Percentiles rank a stretch among this genome's conserved stretches.
Evolutionary conservation across 2,797 vertebrate species (phyloP).

Genomic region (Gymnothorax reevesii): DNA sequence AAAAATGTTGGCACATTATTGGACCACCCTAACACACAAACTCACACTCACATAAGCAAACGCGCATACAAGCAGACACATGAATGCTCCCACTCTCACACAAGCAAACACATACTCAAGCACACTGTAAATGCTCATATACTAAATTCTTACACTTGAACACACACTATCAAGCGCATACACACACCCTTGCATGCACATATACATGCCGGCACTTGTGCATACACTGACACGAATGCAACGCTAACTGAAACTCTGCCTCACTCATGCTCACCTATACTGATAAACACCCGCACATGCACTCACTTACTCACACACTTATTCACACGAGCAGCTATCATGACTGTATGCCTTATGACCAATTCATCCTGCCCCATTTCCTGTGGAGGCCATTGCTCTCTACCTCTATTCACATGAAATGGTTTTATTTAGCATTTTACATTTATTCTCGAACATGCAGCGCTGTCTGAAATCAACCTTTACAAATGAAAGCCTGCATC

Average conservation of each 20-base stretch:
- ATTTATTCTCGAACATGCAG: not conserved
- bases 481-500: not conserved
- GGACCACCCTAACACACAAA: too few relatives aligned
- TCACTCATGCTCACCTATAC: not conserved
- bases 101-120: slow-evolving; percentile 43
- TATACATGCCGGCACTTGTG: slow-evolving; percentile 45
- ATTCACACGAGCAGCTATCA: not conserved
- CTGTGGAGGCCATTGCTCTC: not conserved
- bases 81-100: slow-evolving; percentile 38
- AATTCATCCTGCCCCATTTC: slow-evolving; percentile 31
- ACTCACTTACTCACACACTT: not conserved
- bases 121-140: not conserved
- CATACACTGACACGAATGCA: not conserved
- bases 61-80: not conserved
- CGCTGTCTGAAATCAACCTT: not conserved
- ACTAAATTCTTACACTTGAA: slow-evolving; percentile 13
- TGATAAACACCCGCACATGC: slow-evolving; percentile 32
- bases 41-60: slow-evolving; percentile 11
- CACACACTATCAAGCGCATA: not conserved
- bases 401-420: not conserved
- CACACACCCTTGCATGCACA: slow-evolving; percentile 28
- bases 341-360: not conserved
- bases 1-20: too few relatives aligned
- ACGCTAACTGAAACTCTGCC: too few relatives aligned
- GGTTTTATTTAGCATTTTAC: not conserved